phyloP scores from a whole-genome alignment of 2,113 vertebrate species.

The Sebastes schlegelii region DNA sequence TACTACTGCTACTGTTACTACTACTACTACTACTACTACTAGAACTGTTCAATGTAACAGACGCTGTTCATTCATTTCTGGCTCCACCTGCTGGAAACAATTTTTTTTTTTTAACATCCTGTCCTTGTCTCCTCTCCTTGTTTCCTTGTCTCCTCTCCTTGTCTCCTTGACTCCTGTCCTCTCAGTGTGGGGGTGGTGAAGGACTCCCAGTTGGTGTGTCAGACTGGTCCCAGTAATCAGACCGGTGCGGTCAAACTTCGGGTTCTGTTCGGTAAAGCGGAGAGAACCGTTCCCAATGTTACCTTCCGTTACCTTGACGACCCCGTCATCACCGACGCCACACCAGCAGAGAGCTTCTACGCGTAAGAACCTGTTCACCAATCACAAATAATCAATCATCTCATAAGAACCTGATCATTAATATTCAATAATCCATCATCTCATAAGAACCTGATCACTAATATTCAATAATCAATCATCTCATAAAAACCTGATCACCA shows the following conservation, averaged over 20 bases:
- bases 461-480: too few species aligned
- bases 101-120: too few species aligned
- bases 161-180: neutral
- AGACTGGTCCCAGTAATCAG: conserved; percentile 81
- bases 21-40: neutral
- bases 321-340: conserved; percentile 82
- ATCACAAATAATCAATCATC: neutral
- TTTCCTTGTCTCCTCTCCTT: neutral
- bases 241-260: conserved; percentile 77
- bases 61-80: neutral
- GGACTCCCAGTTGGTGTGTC: conserved; percentile 85
- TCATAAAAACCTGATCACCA: too few species aligned
- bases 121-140: neutral
- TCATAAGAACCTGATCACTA: too few species aligned
- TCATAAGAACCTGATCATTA: too few species aligned
- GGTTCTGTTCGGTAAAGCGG: conserved; percentile 85
- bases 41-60: neutral
- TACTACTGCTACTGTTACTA: neutral
- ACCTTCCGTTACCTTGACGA: conserved; percentile 85
- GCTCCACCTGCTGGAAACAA: conserved; percentile 9
- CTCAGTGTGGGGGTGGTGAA: conserved; percentile 77
- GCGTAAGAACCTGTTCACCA: conserved; percentile 71
- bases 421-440: too few species aligned
- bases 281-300: conserved; percentile 70
- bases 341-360: conserved; percentile 83